These are phyloP conservation scores for Diachasma alloeum DNA, from an alignment of 1,140 invertebrate genomes.

Conservation along the genomic window DNA sequence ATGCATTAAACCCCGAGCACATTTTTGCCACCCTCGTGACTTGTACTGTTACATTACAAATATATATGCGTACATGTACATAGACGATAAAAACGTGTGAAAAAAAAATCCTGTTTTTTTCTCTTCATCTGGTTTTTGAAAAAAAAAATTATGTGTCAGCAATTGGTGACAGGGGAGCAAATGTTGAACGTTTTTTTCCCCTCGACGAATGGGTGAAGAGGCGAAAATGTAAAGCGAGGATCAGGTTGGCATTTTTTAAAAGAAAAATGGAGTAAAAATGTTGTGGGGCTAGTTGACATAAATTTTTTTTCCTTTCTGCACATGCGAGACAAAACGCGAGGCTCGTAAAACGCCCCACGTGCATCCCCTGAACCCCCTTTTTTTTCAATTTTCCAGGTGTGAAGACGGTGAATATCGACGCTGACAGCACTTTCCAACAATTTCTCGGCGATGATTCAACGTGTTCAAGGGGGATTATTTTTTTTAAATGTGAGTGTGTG, in stretches of 20 bases:
- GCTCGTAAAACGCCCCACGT: background rate
- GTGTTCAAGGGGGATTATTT: background rate
- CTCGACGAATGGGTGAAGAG: background rate
- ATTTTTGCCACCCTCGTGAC: background rate
- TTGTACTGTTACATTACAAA: background rate
- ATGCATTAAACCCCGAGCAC: conserved; percentile 4
- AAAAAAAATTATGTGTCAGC: background rate
- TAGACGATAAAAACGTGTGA: background rate
- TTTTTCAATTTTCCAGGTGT: background rate
- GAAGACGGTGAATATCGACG: background rate
- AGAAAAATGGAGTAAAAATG: background rate
- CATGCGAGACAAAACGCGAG: background rate
- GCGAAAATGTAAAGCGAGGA: background rate
- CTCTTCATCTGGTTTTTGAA: background rate
- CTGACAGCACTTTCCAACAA: background rate
- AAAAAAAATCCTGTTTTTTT: background rate
- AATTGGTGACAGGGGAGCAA: background rate
- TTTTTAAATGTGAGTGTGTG: background rate
- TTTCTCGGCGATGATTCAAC: background rate
- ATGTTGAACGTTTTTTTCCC: background rate
- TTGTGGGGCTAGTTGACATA: background rate
- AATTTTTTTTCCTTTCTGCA: background rate
- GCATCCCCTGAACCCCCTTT: background rate
- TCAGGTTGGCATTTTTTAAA: background rate
- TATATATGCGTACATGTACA: conserved; percentile 12